Percentiles rank a stretch among this genome's conserved stretches.
Conservation (phyloP, 1,140 invertebrate species). For the Bombus pascuorum region DNA sequence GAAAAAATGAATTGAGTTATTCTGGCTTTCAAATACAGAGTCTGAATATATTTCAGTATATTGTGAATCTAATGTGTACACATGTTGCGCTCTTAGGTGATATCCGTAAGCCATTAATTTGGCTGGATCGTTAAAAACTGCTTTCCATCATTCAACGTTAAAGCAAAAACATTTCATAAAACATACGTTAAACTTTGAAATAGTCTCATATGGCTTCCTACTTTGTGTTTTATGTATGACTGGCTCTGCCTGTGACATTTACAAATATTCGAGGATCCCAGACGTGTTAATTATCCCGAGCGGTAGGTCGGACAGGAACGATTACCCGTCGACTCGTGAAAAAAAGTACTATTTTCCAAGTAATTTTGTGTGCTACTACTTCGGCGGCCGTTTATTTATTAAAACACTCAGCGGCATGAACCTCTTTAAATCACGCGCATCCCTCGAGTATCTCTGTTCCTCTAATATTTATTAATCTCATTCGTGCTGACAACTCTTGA, state of each 20-base stretch:
- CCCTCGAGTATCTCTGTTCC: conserved; percentile 46
- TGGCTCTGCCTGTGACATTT: conserved; percentile 2
- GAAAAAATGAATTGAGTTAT: no score
- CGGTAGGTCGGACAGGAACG: conserved; percentile 33
- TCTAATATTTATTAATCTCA: conserved; percentile 69
- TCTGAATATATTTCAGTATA: no score
- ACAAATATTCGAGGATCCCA: conserved; percentile 33
- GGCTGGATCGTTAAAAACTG: not conserved
- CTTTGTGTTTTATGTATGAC: no score
- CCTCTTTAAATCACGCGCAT: conserved; percentile 64
- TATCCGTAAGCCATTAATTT: not conserved
- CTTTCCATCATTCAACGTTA: not conserved
- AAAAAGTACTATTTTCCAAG: conserved; percentile 60
- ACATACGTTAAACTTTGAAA: not conserved
- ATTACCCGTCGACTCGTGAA: conserved; percentile 50
- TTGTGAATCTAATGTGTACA: no score
- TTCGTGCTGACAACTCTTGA: conserved; percentile 44
- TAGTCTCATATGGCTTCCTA: not conserved
- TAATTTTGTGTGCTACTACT: conserved; percentile 51
- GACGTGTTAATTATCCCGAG: conserved; percentile 56
- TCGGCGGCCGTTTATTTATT: conserved; percentile 60
- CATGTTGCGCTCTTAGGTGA: not conserved
- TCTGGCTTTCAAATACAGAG: no score
- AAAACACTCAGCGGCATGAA: conserved; percentile 41
- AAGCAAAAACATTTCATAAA: not conserved